Percentiles rank a stretch among this genome's conserved stretches.
These are phyloP conservation scores for Apeira syringaria DNA, from an alignment of 2,888 invertebrate genomes.

Conservation along the genomic window DNA sequence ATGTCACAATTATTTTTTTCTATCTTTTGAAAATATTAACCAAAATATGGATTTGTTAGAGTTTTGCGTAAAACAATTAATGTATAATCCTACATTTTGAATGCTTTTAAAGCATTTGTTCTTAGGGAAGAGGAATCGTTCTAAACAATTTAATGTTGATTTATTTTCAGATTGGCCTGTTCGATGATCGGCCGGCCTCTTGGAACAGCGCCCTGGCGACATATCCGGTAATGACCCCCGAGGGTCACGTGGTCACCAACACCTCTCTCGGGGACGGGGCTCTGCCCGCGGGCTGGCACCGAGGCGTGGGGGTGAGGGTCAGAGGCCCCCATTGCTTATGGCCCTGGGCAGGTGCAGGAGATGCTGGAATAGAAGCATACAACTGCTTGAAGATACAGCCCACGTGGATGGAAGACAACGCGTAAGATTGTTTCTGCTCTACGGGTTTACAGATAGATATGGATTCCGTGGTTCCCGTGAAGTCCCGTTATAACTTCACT, in stretches of 20 bases:
- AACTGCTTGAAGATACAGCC: constrained; percentile 92
- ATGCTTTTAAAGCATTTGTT: no score
- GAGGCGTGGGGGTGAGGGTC: constrained; percentile 64
- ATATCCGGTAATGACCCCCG: constrained; percentile 53
- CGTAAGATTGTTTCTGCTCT: constrained; percentile 52
- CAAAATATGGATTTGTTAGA: no score
- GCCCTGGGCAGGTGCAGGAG: constrained; percentile 88
- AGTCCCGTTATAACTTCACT: no score
- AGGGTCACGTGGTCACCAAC: constrained; percentile 77
- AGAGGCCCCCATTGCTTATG: constrained; percentile 84
- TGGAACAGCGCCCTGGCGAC: constrained; percentile 68
- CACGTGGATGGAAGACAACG: constrained; percentile 91
- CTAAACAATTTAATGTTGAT: not conserved
- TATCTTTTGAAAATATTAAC: no score
- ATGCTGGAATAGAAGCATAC: constrained; percentile 82
- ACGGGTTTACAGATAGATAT: no score
- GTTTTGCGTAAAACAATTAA: no score
- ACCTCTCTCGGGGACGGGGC: constrained; percentile 79
- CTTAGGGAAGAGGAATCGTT: no score
- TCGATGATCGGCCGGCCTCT: constrained; percentile 55
- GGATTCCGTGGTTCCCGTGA: no score
- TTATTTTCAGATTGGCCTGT: constrained; percentile 65
- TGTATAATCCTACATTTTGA: no score
- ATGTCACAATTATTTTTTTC: no score
- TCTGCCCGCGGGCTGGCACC: constrained; percentile 85